phyloP scores from a whole-genome alignment of 2,888 invertebrate genomes.

The Sminthurides aquaticus region DNA sequence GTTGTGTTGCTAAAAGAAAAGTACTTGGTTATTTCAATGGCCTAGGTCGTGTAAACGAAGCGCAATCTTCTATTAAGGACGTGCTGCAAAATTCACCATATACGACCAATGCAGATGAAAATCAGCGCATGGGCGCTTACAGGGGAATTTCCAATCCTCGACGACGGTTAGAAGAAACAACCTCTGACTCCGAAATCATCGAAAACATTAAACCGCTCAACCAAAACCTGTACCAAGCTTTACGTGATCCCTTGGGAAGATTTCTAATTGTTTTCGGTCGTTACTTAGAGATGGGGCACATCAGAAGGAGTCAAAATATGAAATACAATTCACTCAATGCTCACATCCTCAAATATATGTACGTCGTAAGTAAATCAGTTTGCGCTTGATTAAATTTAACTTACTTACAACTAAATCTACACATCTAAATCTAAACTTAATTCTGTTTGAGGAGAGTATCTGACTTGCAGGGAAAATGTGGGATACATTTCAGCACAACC shows the following conservation, averaged over 20 bases:
- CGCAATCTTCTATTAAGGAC: too few relatives aligned
- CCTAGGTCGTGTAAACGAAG: too few relatives aligned
- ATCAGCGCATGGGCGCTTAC: not conserved
- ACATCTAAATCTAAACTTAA: too few relatives aligned
- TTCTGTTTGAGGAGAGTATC: too few relatives aligned
- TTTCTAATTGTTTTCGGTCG: constrained; percentile 31
- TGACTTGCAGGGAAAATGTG: not conserved
- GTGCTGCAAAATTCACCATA: not conserved
- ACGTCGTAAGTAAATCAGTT: constrained; percentile 8
- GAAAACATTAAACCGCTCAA: constrained; percentile 3
- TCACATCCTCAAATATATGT: constrained; percentile 12
- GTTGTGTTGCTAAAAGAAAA: too few relatives aligned
- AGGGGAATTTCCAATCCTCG: not conserved
- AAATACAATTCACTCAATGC: constrained; percentile 17
- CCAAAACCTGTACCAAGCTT: constrained; percentile 8
- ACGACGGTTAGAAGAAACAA: constrained; percentile 8
- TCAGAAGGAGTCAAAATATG: constrained; percentile 11
- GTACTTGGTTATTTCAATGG: too few relatives aligned
- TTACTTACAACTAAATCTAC: too few relatives aligned
- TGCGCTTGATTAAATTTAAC: too few relatives aligned
- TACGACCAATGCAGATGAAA: not conserved
- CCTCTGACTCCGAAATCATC: constrained; percentile 2
- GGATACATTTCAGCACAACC: not conserved
- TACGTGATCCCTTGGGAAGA: constrained; percentile 24
- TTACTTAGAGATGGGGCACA: constrained; percentile 23